These are phyloP conservation scores for Coendou prehensilis DNA, from an alignment of 2,797 vertebrate genomes.

Conservation along the genomic window DNA sequence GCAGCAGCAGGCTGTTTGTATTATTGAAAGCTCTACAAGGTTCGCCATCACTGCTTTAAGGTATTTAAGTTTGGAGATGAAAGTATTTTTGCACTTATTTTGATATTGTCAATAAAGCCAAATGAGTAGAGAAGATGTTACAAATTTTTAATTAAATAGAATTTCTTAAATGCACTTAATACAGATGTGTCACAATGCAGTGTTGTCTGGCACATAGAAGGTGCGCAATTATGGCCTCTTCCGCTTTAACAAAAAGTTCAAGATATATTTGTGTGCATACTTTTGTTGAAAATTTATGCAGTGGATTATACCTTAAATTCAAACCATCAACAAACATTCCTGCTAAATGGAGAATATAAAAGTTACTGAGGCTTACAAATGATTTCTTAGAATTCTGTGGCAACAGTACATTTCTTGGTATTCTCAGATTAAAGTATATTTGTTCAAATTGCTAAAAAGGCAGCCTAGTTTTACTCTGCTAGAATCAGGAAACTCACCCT, in stretches of 20 bases:
- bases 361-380: conserved; percentile 51
- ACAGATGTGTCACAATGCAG: neutral
- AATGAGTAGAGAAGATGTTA: conserved; percentile 12
- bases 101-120: neutral
- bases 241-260: neutral
- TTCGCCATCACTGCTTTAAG: neutral
- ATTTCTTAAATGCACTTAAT: neutral
- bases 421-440: conserved; percentile 57
- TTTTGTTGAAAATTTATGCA: conserved; percentile 39
- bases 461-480: neutral
- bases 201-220: neutral
- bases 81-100: neutral
- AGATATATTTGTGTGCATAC: neutral
- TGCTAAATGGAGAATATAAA: conserved; percentile 23
- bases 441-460: conserved; percentile 58
- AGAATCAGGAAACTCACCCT: neutral
- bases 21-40: neutral
- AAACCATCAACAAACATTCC: neutral
- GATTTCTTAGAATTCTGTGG: conserved; percentile 56
- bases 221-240: neutral
- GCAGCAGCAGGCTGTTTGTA: neutral
- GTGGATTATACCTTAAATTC: neutral
- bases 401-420: conserved; percentile 38
- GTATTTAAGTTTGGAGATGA: neutral
- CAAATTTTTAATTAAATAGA: conserved; percentile 28